These are phyloP conservation scores for Gymnoscelis rufifasciata DNA, from an alignment of 2,888 invertebrate genomes.

Conservation along the genomic window DNA sequence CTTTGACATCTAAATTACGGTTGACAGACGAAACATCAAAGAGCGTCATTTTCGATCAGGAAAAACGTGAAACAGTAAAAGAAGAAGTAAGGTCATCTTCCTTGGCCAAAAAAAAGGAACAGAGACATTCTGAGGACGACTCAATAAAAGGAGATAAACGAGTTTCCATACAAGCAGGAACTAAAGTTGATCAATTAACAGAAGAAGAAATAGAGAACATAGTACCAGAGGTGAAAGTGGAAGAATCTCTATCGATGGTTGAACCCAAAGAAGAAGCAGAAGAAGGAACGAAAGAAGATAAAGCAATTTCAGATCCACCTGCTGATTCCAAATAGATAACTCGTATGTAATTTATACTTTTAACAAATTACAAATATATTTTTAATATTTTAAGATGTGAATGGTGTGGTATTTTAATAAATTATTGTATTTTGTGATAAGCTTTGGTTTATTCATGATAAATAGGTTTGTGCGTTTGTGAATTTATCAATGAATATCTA, in stretches of 20 bases:
- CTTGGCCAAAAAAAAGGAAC: no score
- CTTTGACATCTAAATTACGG: conserved; percentile 38
- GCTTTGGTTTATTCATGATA: conserved; percentile 1
- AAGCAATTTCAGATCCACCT: no score
- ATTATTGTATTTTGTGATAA: conserved; percentile 9
- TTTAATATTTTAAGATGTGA: neutral
- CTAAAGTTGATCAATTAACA: no score
- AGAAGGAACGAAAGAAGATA: conserved; percentile 9
- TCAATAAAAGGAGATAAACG: no score
- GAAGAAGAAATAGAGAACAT: conserved; percentile 6
- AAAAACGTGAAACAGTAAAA: conserved; percentile 37
- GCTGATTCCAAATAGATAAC: no score
- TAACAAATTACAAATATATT: neutral
- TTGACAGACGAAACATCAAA: conserved; percentile 34
- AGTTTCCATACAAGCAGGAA: no score
- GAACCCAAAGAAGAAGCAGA: conserved; percentile 14
- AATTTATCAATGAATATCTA: neutral
- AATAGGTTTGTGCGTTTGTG: neutral
- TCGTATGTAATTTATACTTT: no score
- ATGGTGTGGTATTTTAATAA: neutral
- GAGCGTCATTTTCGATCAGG: conserved; percentile 31
- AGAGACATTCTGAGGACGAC: no score
- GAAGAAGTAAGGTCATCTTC: conserved; percentile 8
- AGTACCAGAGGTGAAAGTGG: conserved; percentile 20
- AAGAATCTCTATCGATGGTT: conserved; percentile 15